Base-by-base conservation (phyloP, 2,888 invertebrate genomes). In the Pyralis farinalis region DNA sequence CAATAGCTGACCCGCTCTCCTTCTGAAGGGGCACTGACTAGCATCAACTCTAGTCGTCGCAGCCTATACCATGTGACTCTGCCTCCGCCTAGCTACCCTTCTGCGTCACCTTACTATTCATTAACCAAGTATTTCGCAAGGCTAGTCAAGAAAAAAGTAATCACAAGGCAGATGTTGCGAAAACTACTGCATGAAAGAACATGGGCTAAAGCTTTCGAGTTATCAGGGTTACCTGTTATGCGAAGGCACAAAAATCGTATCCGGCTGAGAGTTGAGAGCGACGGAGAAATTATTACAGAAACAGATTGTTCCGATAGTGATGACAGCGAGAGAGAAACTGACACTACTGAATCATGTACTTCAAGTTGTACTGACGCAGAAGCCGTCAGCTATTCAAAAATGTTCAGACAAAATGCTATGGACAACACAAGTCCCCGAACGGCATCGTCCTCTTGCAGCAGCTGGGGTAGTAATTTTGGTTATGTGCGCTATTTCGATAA, bases 91-190 rank as follows among this genome's bases (percentile, higher is more conserved):
- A 93, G 92, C 80, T 94, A 93, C 85, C 94, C 93, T 67, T 91
- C 93, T 60, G 93, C 94, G 53, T 93, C 95, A 36, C 95, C 95
- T 16, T 96, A 95, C 77, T 92, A 94, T 55, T 93, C 93, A 50
- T 90, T 96, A 49, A 94, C 94, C 31, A 93, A 93, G 70, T 93
- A 93, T 77, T 95, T 94, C 72, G 93, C 94, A 48, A 92, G 92
- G 65, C 91, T 95, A 43, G 94, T 96, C 25, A 93, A 92, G 70
- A 91, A 92, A 70, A 94, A 93, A 66, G 83, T 93, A 8, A 92
- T 96, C 47, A 93, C 92, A 7, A 89, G 93, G 45, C 91, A 92
- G 63, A 90, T 96, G 69, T 87, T 96, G 43, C 94, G 95, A 72
- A 91, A 93, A 65, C 85, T 96, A 37, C 84, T 96, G 35, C 95